Conservation (phyloP, 2,797 vertebrate species). For the Serranus cabrilla region DNA sequence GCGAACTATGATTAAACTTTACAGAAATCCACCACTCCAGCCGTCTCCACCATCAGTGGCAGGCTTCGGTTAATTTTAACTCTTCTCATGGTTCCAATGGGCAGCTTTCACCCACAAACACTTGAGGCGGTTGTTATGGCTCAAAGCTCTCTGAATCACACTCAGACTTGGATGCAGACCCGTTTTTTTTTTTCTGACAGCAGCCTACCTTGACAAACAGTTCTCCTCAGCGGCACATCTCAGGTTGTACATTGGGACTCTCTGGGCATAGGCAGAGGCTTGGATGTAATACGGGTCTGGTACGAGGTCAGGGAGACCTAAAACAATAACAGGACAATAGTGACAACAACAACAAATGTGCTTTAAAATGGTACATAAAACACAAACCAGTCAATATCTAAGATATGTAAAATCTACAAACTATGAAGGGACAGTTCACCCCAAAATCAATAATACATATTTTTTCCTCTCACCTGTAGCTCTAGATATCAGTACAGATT, state of each 20-base stretch:
- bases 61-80: constrained; percentile 70
- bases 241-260: constrained; percentile 96
- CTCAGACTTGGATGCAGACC: constrained; percentile 44
- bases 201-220: constrained; percentile 94
- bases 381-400: neutral
- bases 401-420: no score
- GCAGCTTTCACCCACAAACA: constrained; percentile 61
- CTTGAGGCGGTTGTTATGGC: constrained; percentile 67
- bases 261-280: constrained; percentile 94
- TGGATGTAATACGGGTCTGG: constrained; percentile 98
- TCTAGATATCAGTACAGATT: no score
- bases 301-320: constrained; percentile 97
- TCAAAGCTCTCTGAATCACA: constrained; percentile 58
- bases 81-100: constrained; percentile 52
- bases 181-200: constrained; percentile 9
- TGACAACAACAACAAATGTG: constrained; percentile 16
- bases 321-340: constrained; percentile 22
- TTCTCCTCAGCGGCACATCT: constrained; percentile 97
- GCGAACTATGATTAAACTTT: constrained; percentile 76
- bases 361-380: neutral
- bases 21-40: constrained; percentile 62
- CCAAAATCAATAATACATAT: no score
- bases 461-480: no score
- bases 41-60: constrained; percentile 51
- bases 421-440: no score